These are phyloP conservation scores for Prunella strophiata DNA, from an alignment of 2,797 vertebrate genomes.

Conservation along the genomic window DNA sequence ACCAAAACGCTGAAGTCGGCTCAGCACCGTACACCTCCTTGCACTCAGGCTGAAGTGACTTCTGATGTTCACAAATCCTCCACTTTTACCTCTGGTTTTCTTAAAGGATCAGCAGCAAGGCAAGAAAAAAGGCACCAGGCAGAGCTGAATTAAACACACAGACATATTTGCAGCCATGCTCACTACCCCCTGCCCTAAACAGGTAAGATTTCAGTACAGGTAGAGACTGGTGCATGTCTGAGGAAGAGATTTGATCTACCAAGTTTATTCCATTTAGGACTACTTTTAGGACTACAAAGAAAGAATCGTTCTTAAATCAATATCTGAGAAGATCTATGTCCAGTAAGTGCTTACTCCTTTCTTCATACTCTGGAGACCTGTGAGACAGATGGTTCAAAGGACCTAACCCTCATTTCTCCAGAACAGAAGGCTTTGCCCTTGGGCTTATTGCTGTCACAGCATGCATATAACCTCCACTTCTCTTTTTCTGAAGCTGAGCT, in stretches of 20 bases:
- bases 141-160: neutral
- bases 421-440: neutral
- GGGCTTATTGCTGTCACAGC: neutral
- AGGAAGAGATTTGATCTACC: neutral
- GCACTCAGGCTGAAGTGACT: neutral
- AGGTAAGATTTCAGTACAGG: fast-evolving
- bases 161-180: neutral
- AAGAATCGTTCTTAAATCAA: neutral
- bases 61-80: neutral
- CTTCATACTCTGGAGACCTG: neutral
- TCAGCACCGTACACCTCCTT: neutral
- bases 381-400: neutral
- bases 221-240: neutral
- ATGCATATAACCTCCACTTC: neutral
- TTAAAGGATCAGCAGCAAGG: neutral
- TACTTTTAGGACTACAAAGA: neutral
- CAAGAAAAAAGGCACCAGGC: neutral
- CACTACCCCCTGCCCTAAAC: neutral
- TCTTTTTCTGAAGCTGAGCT: neutral
- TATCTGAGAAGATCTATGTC: neutral
- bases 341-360: neutral
- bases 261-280: neutral
- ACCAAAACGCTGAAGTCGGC: fast-evolving
- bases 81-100: neutral
- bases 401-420: neutral